Base-by-base conservation (phyloP, 2,888 invertebrate species). In the Tribolium freemani region DNA sequence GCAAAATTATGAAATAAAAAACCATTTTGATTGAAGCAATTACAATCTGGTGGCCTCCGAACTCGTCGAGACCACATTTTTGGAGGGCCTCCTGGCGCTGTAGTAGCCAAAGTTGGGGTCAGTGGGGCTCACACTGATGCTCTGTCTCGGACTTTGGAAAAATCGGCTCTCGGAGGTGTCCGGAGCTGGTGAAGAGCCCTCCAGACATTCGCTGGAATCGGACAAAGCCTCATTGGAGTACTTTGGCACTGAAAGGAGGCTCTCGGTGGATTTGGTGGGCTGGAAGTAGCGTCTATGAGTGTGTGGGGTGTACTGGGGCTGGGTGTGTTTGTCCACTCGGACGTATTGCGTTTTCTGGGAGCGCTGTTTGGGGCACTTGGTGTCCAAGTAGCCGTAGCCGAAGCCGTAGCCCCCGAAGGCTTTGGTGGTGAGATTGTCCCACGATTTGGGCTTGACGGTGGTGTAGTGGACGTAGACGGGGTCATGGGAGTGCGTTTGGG, bases 361-460 rank as follows among this genome's bases (percentile, higher is more conserved):
- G 61, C 75, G 26, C 69, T 67, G 64, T 3, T 84, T 81, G 5
- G 83, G 81, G 5, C 85, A 86, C 69, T 85, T 87, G 9, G 85
- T 92, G 79, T 94, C 94, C 66, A 94, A 86, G 80, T 94, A 95
- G 5, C 95, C 95, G 81, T 95, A 96, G 77, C 95, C 95, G 80
- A 94, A 95, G 2, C 95, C 94, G 77, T 96, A 95, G 0, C 95
- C 95, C 0, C 95, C 94, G 77, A 94, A 93, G 0, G 93, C 93
- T 87, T 95, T 95, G 1, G 94, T 94, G 0, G 95, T 93, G 66
- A 96, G 87, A 86, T 96, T 96, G 83, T 96, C 96, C 95, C 96
- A 96, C 0, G 95, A 96, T 84, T 96, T 96, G 0, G 96, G 96
- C 82, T 96, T 96, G 0, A 84, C 85, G 58, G 79, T 78, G 48